Conservation (phyloP, 2,888 invertebrate genomes). For the Sphaerophoria taeniata region DNA sequence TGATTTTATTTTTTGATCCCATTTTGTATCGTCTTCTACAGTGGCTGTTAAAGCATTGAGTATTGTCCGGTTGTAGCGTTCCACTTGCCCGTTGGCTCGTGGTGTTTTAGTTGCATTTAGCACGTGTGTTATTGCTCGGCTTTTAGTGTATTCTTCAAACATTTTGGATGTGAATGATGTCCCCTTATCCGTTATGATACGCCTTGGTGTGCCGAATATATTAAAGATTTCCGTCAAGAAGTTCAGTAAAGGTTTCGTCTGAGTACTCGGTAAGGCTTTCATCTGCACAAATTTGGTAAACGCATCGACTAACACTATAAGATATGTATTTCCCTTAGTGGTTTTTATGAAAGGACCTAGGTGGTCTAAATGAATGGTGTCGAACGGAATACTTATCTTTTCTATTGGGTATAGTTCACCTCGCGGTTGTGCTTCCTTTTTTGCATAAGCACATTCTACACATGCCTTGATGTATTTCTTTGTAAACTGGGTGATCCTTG, state of each 20-base stretch:
- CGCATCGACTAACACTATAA: constrained; percentile 27
- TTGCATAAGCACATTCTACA: constrained; percentile 23
- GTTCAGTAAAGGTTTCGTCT: constrained; percentile 25
- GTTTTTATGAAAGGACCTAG: constrained; percentile 29
- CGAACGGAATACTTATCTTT: constrained; percentile 16
- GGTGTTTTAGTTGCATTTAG: constrained; percentile 30
- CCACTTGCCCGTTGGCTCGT: constrained; percentile 19
- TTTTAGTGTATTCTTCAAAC: constrained; percentile 6
- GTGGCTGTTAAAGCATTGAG: constrained; percentile 5
- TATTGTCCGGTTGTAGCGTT: constrained; percentile 31
- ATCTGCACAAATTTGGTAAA: constrained; percentile 23
- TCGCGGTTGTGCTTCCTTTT: constrained; percentile 11
- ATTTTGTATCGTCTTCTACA: neutral
- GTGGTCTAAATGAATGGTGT: neutral
- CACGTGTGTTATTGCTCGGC: constrained; percentile 7
- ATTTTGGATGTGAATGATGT: constrained; percentile 25
- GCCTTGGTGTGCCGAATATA: constrained; percentile 8
- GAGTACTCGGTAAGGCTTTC: constrained; percentile 28
- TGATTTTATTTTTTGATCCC: constrained; percentile 15
- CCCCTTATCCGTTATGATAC: constrained; percentile 23
- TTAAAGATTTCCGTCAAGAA: constrained; percentile 31
- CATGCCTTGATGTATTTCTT: constrained; percentile 35
- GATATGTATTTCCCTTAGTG: constrained; percentile 14
- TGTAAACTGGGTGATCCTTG: constrained; percentile 41
- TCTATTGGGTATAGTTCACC: constrained; percentile 25